These are phyloP conservation scores for Pangasianodon hypophthalmus DNA, from an alignment of 2,113 vertebrate species.

Conservation along the genomic window DNA sequence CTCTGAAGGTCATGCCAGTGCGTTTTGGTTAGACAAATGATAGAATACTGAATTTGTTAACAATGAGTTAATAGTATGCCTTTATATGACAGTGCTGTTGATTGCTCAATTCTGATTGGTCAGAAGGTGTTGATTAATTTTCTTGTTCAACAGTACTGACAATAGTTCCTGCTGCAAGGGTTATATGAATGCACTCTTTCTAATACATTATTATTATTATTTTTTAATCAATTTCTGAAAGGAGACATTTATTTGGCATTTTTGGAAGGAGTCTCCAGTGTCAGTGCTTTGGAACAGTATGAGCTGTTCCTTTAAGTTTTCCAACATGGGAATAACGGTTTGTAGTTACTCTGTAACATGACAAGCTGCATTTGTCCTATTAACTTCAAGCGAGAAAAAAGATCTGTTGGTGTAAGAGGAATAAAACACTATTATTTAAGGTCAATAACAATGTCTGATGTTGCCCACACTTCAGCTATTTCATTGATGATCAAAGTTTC, in stretches of 20 bases:
- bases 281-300: neutral
- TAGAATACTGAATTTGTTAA: neutral
- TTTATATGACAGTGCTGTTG: neutral
- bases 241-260: neutral
- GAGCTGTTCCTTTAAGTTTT: too few relatives aligned
- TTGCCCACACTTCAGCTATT: neutral
- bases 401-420: neutral
- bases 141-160: neutral
- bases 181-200: neutral
- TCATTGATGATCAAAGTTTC: neutral
- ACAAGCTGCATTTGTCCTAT: neutral
- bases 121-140: neutral
- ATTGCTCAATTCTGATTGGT: neutral
- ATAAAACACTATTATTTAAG: neutral
- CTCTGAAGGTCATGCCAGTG: neutral
- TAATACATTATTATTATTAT: neutral
- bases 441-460: neutral
- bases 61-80: neutral
- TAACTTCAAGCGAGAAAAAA: neutral
- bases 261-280: neutral
- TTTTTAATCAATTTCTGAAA: neutral
- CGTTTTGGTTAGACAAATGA: neutral
- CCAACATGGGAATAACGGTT: too few relatives aligned
- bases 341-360: neutral
- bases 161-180: neutral